Conservation (phyloP, 2,888 invertebrate genomes). For the Mythimna impura region DNA sequence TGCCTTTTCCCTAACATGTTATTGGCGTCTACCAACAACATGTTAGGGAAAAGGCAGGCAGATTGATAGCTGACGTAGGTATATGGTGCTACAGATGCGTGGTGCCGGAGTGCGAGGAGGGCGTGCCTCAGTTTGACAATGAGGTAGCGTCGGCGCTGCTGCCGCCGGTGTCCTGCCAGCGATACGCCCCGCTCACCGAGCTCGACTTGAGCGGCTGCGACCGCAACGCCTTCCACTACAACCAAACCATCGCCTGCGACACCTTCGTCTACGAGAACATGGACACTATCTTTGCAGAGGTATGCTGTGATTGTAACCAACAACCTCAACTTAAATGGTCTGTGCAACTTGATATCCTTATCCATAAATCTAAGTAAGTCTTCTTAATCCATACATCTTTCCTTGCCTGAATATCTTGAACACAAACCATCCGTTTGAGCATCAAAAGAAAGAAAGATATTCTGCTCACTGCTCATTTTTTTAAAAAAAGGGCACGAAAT, state of each 20-base stretch:
- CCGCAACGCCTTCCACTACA: conserved; percentile 71
- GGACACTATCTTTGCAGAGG: conserved; percentile 84
- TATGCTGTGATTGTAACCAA: conserved; percentile 51
- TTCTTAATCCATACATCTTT: no score
- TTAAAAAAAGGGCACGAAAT: no score
- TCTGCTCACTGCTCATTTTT: no score
- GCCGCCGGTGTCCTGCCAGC: conserved; percentile 70
- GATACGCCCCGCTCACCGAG: conserved; percentile 67
- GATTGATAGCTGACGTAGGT: background rate
- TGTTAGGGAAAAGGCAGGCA: background rate
- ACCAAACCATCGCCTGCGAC: conserved; percentile 74
- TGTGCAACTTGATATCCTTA: no score
- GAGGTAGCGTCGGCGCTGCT: conserved; percentile 70
- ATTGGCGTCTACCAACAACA: background rate
- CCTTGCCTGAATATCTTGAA: no score
- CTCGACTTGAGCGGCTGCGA: conserved; percentile 65
- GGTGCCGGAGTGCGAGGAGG: conserved; percentile 90
- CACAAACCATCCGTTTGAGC: no score
- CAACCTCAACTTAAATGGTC: no score
- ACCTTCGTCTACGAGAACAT: conserved; percentile 76
- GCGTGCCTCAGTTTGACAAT: conserved; percentile 65
- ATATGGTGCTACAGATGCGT: conserved; percentile 81
- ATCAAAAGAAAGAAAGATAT: no score
- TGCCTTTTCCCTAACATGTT: no score
- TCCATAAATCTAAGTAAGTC: no score